Evolutionary conservation across 2,797 vertebrate genomes (phyloP), one percentile per base, ranked within the genome.

Genomic region (Molossus molossus): DNA sequence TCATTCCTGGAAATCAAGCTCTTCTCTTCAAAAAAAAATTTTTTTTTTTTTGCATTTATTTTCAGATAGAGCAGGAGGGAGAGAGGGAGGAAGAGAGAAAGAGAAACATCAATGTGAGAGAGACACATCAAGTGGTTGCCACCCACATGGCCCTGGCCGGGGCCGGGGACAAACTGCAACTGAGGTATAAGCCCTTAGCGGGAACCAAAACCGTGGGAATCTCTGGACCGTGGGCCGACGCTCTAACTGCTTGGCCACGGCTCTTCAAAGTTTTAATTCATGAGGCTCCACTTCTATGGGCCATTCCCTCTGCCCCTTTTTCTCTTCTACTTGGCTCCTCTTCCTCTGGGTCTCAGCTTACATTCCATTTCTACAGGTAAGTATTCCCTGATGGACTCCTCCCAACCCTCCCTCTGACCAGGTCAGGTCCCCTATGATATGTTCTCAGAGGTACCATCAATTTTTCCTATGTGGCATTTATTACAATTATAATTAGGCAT

Each of bases 181-280:
- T 33, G 33, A 33, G 33, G 33, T 33, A 33, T 3, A 3, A 33
- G 33, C 33, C 33, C 33, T 33, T 33, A 33, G 33, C 33, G 33
- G 33, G 33, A 33, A 33, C 33, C 33, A 33, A 33, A 33, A 33
- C 33, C 33, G 33, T 33, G 33, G 33, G 33, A 33, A 33, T 33
- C 33, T 33, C 33, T 33, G 33, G 33, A 33, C 33, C 33, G 33
- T 33, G 33, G 33, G 33, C 33, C 33, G 33, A 33, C 33, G 33
- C 33, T 33, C 33, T 33, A 33, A 33, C 33, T 33, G 33, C 33
- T 33, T 33, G 33, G 33, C 33, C 33, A 33, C 33, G 33, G 33
- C 33, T 62, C 40, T 21, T 89, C 72, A 82, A 58, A 89, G 58
- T 75, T 90, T 65, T n/a, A 15, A 87, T 85, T 95, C 37, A 20